Conservation (phyloP, 2,113 vertebrate species). For the Helogale parvula region DNA sequence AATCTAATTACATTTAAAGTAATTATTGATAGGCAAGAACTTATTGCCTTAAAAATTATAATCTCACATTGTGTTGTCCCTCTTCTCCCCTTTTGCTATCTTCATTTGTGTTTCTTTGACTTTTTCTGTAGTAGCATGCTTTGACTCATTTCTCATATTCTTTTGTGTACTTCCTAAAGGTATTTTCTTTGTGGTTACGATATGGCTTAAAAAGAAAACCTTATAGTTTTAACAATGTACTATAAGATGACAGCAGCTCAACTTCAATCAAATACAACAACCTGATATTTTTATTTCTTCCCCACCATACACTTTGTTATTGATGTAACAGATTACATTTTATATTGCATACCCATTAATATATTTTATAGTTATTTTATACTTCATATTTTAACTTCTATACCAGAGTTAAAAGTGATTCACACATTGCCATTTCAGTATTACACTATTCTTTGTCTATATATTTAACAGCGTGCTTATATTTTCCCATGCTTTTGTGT, state of each 20-base stretch:
- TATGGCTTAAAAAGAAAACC: not conserved
- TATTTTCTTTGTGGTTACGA: not conserved
- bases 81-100: not conserved
- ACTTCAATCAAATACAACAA: not conserved
- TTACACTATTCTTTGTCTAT: not conserved
- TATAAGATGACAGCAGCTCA: not conserved
- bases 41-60: not conserved
- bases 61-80: not conserved
- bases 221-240: not conserved
- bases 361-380: not conserved
- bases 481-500: not conserved
- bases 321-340: not conserved
- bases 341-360: not conserved
- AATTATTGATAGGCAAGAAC: not conserved
- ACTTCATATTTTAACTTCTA: not conserved
- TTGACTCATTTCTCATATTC: not conserved
- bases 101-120: not conserved
- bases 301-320: not conserved
- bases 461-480: not conserved
- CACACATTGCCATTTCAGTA: not conserved
- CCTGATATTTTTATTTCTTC: not conserved
- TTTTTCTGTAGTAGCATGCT: not conserved
- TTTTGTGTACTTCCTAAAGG: not conserved
- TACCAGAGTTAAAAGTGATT: conserved; percentile 14
- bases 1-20: not conserved